These are phyloP conservation scores for Nycticryphes semicollaris DNA, from an alignment of 2,113 vertebrate species.

Conservation along the genomic window DNA sequence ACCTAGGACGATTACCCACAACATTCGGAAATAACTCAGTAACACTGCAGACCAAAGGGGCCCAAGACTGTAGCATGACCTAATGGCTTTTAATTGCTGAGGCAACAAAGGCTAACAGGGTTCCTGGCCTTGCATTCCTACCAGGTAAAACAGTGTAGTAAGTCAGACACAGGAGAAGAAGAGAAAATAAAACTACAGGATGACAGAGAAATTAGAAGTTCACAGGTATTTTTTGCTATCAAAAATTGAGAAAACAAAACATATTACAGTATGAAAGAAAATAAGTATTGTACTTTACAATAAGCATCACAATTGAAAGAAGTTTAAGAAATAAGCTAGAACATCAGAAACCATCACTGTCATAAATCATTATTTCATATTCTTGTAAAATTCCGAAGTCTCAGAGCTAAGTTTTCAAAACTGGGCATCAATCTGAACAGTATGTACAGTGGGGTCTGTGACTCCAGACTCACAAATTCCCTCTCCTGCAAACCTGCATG, in stretches of 20 bases:
- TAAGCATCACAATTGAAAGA: not conserved
- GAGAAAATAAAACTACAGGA: not conserved
- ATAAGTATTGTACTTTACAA: not conserved
- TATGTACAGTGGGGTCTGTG: not conserved
- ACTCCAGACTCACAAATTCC: not conserved
- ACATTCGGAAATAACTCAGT: slow-evolving; percentile 1
- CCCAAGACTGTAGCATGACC: not conserved
- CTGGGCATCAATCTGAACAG: not conserved
- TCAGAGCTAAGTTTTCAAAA: not conserved
- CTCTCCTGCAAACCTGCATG: not conserved
- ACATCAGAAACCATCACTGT: not conserved
- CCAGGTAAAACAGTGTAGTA: not conserved
- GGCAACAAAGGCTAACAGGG: not conserved
- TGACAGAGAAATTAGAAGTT: not conserved
- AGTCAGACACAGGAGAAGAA: not conserved
- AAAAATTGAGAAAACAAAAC: not conserved
- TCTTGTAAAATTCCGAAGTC: not conserved
- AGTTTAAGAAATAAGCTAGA: not conserved
- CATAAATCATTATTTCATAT: not conserved
- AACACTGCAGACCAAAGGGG: not conserved
- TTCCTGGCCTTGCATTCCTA: not conserved
- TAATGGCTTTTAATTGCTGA: slow-evolving; percentile 19
- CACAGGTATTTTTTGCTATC: not conserved
- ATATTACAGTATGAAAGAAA: not conserved
- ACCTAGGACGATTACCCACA: not conserved